phyloP scores from a whole-genome alignment of 2,888 invertebrate genomes.

The Hartigia nigra region DNA sequence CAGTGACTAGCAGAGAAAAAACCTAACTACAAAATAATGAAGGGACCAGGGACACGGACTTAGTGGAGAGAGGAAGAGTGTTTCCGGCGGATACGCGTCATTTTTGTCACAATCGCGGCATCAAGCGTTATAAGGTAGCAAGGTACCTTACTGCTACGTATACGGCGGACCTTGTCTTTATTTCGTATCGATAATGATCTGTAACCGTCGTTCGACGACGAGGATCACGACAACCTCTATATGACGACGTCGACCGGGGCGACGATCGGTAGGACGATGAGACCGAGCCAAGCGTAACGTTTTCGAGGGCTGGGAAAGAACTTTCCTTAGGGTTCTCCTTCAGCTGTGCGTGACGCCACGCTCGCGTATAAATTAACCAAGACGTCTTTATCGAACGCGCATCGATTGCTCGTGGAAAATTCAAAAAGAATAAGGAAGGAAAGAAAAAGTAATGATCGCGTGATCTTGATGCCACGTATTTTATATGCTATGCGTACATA shows the following conservation, averaged over 20 bases:
- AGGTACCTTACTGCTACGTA: slow-evolving; percentile 12
- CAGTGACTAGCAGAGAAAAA: slow-evolving; percentile 36
- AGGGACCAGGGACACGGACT: slow-evolving; percentile 33
- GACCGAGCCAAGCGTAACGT: background rate
- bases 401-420: background rate
- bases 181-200: slow-evolving; percentile 64
- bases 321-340: slow-evolving; percentile 11
- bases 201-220: slow-evolving; percentile 48
- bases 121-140: slow-evolving; percentile 54
- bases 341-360: slow-evolving; percentile 20
- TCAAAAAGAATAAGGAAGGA: background rate
- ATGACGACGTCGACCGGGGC: slow-evolving; percentile 38
- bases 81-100: slow-evolving; percentile 65
- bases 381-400: background rate
- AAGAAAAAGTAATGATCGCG: background rate
- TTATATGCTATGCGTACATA: slow-evolving; percentile 5
- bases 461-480: background rate
- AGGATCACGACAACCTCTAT: slow-evolving; percentile 10
- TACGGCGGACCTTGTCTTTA: slow-evolving; percentile 41
- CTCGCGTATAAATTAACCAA: background rate
- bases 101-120: slow-evolving; percentile 66
- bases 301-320: slow-evolving; percentile 18
- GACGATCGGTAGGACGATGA: background rate
- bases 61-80: slow-evolving; percentile 35
- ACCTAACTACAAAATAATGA: slow-evolving; percentile 58